Conservation (phyloP, 2,113 vertebrate genomes). For the Struthio camelus region DNA sequence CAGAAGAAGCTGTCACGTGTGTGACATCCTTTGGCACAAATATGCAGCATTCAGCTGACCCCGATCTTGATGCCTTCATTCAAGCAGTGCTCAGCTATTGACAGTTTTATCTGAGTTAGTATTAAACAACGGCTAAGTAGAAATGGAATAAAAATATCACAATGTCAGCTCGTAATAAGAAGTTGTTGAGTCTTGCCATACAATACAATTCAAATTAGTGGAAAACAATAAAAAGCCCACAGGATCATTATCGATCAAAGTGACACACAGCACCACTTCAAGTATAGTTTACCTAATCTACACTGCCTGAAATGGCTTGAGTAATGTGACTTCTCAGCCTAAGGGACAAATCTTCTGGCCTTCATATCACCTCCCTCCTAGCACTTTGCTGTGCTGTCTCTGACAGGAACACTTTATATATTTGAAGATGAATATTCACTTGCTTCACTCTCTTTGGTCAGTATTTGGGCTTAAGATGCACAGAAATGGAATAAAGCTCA, state of each 20-base stretch:
- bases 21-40: neutral
- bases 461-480: slow-evolving; percentile 45
- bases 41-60: neutral
- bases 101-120: slow-evolving; percentile 2
- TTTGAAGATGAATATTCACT: neutral
- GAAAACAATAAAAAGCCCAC: neutral
- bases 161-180: slow-evolving; percentile 23
- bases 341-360: neutral
- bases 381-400: neutral
- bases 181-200: neutral
- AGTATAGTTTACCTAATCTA: slow-evolving; percentile 12
- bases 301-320: neutral
- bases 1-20: neutral
- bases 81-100: neutral
- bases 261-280: neutral
- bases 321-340: slow-evolving; percentile 5
- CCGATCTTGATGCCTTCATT: neutral
- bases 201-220: slow-evolving; percentile 43
- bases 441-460: slow-evolving; percentile 22
- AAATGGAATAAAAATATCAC: slow-evolving; percentile 8
- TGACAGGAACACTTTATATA: neutral
- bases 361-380: neutral
- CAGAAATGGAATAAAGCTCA: slow-evolving; percentile 65
- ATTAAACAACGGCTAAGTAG: slow-evolving; percentile 11
- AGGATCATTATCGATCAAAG: slow-evolving; percentile 15